Base-by-base conservation (phyloP, 2,888 invertebrate genomes). In the Lumbricus terrestris region DNA sequence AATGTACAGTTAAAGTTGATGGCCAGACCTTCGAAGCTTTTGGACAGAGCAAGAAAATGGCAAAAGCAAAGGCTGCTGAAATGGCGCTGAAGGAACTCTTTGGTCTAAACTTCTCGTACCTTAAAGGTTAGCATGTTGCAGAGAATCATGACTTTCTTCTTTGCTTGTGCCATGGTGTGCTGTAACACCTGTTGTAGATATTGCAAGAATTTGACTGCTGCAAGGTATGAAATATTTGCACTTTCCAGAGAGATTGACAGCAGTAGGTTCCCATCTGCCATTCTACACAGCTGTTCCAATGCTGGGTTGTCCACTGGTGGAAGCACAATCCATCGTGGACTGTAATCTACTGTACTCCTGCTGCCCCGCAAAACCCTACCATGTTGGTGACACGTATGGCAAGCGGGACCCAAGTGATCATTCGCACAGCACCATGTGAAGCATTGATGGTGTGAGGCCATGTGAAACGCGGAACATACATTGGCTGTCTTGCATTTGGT, bases 1-100 rank as follows among this genome's bases (percentile, higher is more conserved):
- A 85, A 15, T 85, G 18, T 37, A 85, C 47, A 16, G 90, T 90
- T 47, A 90, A n/a, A 29, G 40, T 54, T 13, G 88, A 38, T 23
- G 96, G 96, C 6, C 95, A 96, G 91, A 95, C 95, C 11, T 97
- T 96, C 92, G 95, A 96, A 83, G 97, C 96, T 20, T 95, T 96
- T 95, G 96, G 97, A 15, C 95, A 96, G 90, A 97, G 96, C 90
- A 97, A 97, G 94, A 95, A 96, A 93, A 95, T 96, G 89, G 97
- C 97, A 11, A 97, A 97, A 93, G 97, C 97, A 94, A 96, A 96
- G 34, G 92, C 92, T 20, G 92, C 92, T n/a, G 92, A 85, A 40
- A 34, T 88, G 54, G 90, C 90, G 29, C 85, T 90, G 40, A 29
- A 16, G 33, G 40, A 54, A 3, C 83, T 85, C 2, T 90, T 90